Conservation (phyloP, 1,140 invertebrate genomes). For the Rhizoglyphus robini region DNA sequence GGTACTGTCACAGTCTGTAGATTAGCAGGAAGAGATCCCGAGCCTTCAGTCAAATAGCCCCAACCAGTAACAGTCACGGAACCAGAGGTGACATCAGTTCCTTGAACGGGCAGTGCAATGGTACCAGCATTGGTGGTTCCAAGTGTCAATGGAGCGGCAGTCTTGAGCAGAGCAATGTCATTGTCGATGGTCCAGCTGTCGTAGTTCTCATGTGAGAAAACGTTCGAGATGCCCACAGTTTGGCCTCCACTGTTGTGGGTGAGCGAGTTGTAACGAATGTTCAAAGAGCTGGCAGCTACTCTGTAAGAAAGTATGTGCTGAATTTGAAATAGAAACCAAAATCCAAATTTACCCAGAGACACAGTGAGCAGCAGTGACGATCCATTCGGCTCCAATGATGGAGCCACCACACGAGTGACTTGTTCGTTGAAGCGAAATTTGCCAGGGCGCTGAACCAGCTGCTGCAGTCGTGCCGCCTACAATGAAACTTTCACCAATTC, state of each 20-base stretch:
- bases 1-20: neutral
- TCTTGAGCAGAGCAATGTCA: neutral
- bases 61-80: too few species aligned
- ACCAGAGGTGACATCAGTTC: too few species aligned
- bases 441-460: neutral
- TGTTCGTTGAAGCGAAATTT: slow-evolving; percentile 36
- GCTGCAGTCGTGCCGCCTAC: neutral
- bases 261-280: too few species aligned
- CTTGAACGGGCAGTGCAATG: neutral
- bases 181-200: too few species aligned
- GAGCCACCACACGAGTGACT: neutral
- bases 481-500: neutral
- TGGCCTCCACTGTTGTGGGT: too few species aligned
- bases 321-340: neutral
- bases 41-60: too few species aligned
- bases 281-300: neutral
- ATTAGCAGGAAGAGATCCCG: neutral
- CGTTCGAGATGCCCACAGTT: neutral
- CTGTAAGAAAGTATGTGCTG: neutral
- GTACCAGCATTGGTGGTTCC: neutral
- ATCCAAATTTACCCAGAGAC: neutral
- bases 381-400: too few species aligned
- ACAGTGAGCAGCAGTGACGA: too few species aligned
- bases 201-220: neutral
- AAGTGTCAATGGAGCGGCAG: neutral